Evolutionary conservation across 2,113 vertebrate genomes (phyloP), one percentile per base, ranked within the genome.

Genomic region (Jacana jacana): DNA sequence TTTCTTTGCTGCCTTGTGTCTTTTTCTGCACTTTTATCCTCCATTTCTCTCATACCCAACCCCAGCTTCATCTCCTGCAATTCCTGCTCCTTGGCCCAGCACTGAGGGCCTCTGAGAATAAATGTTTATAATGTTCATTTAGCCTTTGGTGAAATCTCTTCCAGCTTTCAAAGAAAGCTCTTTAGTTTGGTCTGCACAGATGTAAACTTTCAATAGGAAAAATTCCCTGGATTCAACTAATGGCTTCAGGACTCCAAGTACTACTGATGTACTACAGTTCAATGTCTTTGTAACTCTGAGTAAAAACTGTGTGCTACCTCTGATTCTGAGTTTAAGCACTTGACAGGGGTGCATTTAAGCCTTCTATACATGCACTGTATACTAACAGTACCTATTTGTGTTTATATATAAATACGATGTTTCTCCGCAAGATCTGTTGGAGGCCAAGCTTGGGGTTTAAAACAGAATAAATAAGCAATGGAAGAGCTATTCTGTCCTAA

Each of bases 91-190:
- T 92, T 0, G 0, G 57, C 61, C n/a, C n/a, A 57, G 33, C n/a
- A 17, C 33, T 64, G 65, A 1, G 7, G 63, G 81, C 77, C 77
- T 81, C 73, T 16, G 11, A 89, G 73, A 81, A 31, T 82, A 91
- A 96, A 87, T 79, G 96, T 96, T 94, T 96, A 85, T 89, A 82
- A 80, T 17, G 40, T 70, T 94, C 40, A 61, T 91, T 79, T 91
- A 76, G 63, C 40, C 94, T 93, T 91, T 4, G 4, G 86, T 91
- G 73, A 93, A 91, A 93, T 92, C 37, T 89, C 48, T 91, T 93
- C 73, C 63, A 95, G 1, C 77, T 96, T 93, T 89, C 65, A 93
- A 96, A 96, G 86, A 76, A 95, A 93, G 61, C 65, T 84, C 77
- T 94, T 92, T 89, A 37, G 49, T 79, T 95, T 61, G 54, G 55